Percentiles rank a stretch among this genome's conserved stretches.
These are phyloP conservation scores for Etheostoma nigrum DNA, from an alignment of 2,797 vertebrate genomes.

Conservation along the genomic window DNA sequence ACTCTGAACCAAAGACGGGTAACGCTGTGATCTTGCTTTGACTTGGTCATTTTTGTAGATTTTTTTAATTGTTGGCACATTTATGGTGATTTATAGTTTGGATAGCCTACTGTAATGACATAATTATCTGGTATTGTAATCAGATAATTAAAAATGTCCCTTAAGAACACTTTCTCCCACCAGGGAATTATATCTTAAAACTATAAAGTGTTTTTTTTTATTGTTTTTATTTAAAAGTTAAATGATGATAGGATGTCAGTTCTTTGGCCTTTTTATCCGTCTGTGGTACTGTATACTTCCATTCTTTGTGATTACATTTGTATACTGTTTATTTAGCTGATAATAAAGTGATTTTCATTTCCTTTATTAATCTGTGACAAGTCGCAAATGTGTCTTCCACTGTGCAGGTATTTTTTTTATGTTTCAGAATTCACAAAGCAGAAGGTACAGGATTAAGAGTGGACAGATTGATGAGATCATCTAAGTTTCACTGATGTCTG, in stretches of 20 bases:
- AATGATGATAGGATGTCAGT: background rate
- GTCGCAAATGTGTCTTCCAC: background rate
- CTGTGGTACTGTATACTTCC: slow-evolving; percentile 4
- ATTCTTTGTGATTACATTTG: slow-evolving; percentile 15
- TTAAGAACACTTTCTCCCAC: background rate
- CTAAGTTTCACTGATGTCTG: slow-evolving; percentile 44
- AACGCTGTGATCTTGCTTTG: background rate
- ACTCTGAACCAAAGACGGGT: slow-evolving; percentile 19
- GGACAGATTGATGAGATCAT: slow-evolving; percentile 59
- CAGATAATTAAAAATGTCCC: slow-evolving; percentile 1
- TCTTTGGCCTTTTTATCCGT: background rate
- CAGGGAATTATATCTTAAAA: background rate
- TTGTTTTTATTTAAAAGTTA: background rate
- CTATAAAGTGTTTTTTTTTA: background rate
- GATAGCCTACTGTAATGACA: background rate
- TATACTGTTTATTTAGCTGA: slow-evolving; percentile 16
- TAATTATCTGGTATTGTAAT: too few species aligned
- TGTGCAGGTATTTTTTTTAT: slow-evolving; percentile 1
- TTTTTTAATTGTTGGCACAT: background rate
- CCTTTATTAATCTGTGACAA: slow-evolving; percentile 17
- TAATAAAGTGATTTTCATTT: slow-evolving; percentile 47
- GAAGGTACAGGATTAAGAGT: slow-evolving; percentile 17
- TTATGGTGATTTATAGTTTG: background rate
- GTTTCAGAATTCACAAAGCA: slow-evolving; percentile 31
- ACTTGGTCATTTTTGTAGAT: background rate